Base-by-base conservation (phyloP, 53 echinoderm and acorn worm genomes). In the Arbacia lixula region DNA sequence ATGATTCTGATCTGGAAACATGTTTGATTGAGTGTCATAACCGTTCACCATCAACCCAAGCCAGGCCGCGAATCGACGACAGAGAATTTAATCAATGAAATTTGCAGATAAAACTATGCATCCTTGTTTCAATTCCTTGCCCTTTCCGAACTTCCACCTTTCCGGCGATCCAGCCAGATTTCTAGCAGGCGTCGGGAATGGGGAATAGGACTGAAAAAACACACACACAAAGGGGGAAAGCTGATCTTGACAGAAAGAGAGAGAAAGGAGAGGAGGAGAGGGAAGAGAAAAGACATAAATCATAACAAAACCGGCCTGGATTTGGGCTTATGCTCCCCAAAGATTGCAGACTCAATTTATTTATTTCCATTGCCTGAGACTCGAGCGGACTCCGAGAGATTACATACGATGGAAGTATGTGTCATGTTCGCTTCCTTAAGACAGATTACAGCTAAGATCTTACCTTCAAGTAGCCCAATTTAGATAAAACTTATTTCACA, bases 81-180 rank as follows among this genome's bases (percentile, higher is more conserved):
- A 58, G 77, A 36, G 37, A 58, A 33, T 9, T 30, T 6, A 74
- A 74, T 74, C 77, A 37, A 57, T 58, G 77, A 77, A 57, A 57
- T 77, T 58, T 58, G 26, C 21, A 58, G 77, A 77, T 77, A 77
- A 77, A 77, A 58, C 36, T 31, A 56, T 42, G 55, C 38, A 57
- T 77, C 77, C 77, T 58, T 58, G 77, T 77, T 77, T 77, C 77
- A 77, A 77, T 77, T 77, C 77, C 58, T 77, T 77, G 55, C 55
- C 77, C 58, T 77, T 57, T 58, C 57, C 58, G 19, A 21, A 38
- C 58, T 58, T 58, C 77, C 57, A 77, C 37, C 54, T 6, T 8
- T n/a, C n/a, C n/a, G n/a, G n/a, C n/a, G n/a, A n/a, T n/a, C n/a
- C n/a, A n/a, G n/a, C n/a, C n/a, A n/a, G n/a, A n/a, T n/a, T n/a